Conservation (phyloP, 2,113 vertebrate genomes). For the Cavia porcellus region DNA sequence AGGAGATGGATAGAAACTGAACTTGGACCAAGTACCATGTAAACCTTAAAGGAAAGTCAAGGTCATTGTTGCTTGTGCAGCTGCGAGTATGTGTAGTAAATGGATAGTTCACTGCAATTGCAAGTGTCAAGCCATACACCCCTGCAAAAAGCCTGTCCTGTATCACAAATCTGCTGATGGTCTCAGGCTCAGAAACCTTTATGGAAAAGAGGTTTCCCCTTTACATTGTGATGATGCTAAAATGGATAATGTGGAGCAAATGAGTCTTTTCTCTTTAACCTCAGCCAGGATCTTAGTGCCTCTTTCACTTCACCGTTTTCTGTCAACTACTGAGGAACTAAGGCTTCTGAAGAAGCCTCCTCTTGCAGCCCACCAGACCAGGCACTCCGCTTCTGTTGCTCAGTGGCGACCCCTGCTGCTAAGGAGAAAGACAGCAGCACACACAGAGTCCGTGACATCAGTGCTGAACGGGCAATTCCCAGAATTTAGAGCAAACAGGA, state of each 20-base stretch:
- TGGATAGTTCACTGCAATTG: neutral
- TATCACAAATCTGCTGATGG: neutral
- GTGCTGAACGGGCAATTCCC: neutral
- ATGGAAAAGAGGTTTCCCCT: neutral
- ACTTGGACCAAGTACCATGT: neutral
- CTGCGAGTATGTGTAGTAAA: neutral
- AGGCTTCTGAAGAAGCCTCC: neutral
- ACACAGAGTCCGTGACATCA: neutral
- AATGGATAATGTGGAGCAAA: neutral
- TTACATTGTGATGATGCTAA: neutral
- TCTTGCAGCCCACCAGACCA: neutral
- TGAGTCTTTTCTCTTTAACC: neutral
- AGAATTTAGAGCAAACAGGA: conserved; percentile 28
- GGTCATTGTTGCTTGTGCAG: neutral
- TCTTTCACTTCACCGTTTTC: neutral
- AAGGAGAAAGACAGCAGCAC: neutral
- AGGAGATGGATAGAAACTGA: neutral
- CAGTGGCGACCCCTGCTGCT: conserved; percentile 76
- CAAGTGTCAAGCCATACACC: neutral
- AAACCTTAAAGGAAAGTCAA: neutral
- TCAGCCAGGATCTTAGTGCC: neutral
- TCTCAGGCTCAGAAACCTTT: neutral
- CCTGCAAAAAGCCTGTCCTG: neutral
- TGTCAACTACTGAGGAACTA: neutral
- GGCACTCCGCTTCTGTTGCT: conserved; percentile 58